Conservation (phyloP, 1,140 invertebrate genomes). For the Subanguina moxae region DNA sequence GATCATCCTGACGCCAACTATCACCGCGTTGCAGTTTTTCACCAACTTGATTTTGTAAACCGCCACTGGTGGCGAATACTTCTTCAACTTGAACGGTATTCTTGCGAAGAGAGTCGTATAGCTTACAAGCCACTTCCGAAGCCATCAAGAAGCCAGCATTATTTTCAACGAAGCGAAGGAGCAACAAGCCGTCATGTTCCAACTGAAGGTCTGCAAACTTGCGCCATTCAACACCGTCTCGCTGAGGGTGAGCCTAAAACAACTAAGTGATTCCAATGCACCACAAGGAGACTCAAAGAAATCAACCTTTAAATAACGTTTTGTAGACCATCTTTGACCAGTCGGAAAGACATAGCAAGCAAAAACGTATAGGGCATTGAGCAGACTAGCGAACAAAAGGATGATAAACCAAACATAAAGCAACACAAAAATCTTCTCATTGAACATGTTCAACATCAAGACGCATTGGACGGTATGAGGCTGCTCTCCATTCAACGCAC, state of each 20-base stretch:
- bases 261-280: neutral
- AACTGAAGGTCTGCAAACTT: neutral
- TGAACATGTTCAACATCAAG: conserved; percentile 10
- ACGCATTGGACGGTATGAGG: neutral
- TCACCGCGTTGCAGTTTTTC: too few species aligned
- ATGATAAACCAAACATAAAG: conserved; percentile 9
- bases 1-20: too few species aligned
- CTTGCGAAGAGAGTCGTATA: neutral
- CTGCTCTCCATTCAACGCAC: neutral
- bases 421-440: conserved; percentile 4
- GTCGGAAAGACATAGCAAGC: neutral
- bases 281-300: too few species aligned
- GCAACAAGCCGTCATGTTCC: conserved; percentile 4
- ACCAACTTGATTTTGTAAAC: too few species aligned
- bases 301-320: neutral
- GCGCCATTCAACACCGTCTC: neutral
- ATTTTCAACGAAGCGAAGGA: conserved; percentile 8
- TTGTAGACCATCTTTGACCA: neutral
- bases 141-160: conserved; percentile 7
- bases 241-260: neutral
- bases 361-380: neutral
- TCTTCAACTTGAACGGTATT: too few species aligned
- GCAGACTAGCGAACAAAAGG: neutral
- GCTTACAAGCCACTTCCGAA: conserved; percentile 3
- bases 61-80: too few species aligned